Evolutionary conservation across 1,140 invertebrate genomes (phyloP), one percentile per base, ranked within the genome.

Genomic region (Apis laboriosa): DNA sequence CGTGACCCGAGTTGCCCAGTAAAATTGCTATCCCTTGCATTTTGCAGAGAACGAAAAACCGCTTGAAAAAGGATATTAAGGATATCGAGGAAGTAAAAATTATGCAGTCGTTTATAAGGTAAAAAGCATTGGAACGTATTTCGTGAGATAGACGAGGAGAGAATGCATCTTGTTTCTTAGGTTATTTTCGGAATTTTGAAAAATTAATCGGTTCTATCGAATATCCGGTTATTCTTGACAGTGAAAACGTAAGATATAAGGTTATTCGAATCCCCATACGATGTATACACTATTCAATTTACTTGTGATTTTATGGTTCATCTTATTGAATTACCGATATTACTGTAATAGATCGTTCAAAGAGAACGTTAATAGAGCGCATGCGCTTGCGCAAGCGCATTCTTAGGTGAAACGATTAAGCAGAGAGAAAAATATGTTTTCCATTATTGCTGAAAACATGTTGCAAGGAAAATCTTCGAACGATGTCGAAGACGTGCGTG

Each of bases 371-470:
- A 78, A 86, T 64, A 66, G 80, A 72, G 55, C 56, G 53, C 63
- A 73, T 74, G 60, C 73, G 56, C 61, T 76, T 12, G 43, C 58
- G 28, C 19, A 43, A 21, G 19, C 68, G 64, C n/a, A 43, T n/a
- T 43, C 49, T 9, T 28, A 8, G 13, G n/a, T 9, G 21, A 9
- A 53, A 68, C 70, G 58, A 86, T 87, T 86, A 80, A 79, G 24
- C 53, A 9, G 0, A 51, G 15, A 21, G 58, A 88, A 84, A 78
- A 85, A 84, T 84, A 28, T 55, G 66, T 84, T 88, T 88, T 84
- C 75, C 86, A 85, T 87, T 85, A 85, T 85, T 78, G 63, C 78
- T 75, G 24, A 61, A 86, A 86, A 70, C 49, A 60, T 63, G 58
- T 72, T 66, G 43, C 17, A 19, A 66, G 74, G 71, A 49, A 71